Evolutionary conservation across 2,797 vertebrate species (phyloP).

Genomic region (Capromys pilorides): DNA sequence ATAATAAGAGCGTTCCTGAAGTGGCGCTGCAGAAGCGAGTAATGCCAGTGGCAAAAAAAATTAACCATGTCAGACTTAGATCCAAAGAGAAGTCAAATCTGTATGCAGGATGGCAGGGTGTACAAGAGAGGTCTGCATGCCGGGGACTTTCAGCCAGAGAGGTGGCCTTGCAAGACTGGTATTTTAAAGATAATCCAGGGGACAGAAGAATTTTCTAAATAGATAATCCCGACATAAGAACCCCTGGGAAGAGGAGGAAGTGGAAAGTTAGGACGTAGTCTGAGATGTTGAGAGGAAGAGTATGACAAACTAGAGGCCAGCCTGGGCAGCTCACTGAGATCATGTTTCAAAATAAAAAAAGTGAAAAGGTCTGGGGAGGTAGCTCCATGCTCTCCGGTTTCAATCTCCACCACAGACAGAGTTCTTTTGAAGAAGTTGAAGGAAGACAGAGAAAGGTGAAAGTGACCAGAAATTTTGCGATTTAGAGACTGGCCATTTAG

Average conservation of each 20-base stretch:
- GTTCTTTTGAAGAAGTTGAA: neutral
- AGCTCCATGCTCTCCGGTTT: neutral
- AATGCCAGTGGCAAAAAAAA: neutral
- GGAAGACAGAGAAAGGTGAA: neutral
- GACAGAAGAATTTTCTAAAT: neutral
- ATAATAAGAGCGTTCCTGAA: neutral
- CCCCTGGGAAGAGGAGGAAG: neutral
- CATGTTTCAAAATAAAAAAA: neutral
- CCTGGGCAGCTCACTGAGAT: neutral
- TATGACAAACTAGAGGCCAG: neutral
- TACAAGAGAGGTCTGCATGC: no score
- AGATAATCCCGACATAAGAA: neutral
- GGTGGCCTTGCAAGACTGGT: fast-evolving
- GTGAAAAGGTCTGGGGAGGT: neutral
- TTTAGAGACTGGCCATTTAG: neutral
- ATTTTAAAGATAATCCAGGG: neutral
- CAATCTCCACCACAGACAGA: neutral
- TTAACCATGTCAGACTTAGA: neutral
- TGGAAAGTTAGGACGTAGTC: no score
- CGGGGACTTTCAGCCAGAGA: neutral
- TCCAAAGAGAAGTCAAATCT: neutral
- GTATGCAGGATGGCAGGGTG: neutral
- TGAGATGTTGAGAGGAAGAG: neutral
- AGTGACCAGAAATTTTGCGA: neutral
- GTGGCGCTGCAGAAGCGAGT: neutral